A percentile compares a stretch with the other conserved stretches of the same genome.
phyloP scores from a whole-genome alignment of 1,140 invertebrate genomes.

The Brachionus asplanchnoidis region DNA sequence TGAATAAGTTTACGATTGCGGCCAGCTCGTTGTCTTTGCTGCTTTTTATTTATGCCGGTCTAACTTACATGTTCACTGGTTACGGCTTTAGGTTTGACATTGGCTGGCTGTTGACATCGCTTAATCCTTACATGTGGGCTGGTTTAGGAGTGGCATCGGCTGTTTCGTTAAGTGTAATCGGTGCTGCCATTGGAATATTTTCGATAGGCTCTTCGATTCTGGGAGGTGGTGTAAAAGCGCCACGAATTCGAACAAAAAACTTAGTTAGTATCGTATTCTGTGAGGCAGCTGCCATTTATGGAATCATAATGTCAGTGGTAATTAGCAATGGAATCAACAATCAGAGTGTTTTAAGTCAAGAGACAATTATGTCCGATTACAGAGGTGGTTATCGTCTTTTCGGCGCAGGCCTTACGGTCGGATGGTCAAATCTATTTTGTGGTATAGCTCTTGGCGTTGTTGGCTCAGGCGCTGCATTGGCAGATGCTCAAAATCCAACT shows the following conservation, averaged over 20 bases:
- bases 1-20: not conserved
- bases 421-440: constrained; percentile 87
- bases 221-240: constrained; percentile 94
- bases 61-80: constrained; percentile 79
- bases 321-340: constrained; percentile 72
- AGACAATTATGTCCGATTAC: not conserved
- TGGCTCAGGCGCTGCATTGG: constrained; percentile 84
- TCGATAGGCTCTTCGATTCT: constrained; percentile 92
- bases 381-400: constrained; percentile 79
- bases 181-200: constrained; percentile 90
- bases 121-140: constrained; percentile 89
- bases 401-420: constrained; percentile 86
- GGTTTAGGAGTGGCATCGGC: constrained; percentile 81
- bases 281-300: constrained; percentile 85
- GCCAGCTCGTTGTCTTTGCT: not conserved
- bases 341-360: not conserved
- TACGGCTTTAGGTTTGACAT: constrained; percentile 80
- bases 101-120: constrained; percentile 78
- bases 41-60: constrained; percentile 48
- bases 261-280: constrained; percentile 71
- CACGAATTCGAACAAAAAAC: constrained; percentile 97
- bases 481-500: constrained; percentile 86
- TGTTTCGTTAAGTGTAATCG: constrained; percentile 89
- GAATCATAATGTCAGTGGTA: constrained; percentile 94
- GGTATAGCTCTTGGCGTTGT: constrained; percentile 92